These are phyloP conservation scores for Pipra filicauda DNA, from an alignment of 2,113 vertebrate species.

Conservation along the genomic window DNA sequence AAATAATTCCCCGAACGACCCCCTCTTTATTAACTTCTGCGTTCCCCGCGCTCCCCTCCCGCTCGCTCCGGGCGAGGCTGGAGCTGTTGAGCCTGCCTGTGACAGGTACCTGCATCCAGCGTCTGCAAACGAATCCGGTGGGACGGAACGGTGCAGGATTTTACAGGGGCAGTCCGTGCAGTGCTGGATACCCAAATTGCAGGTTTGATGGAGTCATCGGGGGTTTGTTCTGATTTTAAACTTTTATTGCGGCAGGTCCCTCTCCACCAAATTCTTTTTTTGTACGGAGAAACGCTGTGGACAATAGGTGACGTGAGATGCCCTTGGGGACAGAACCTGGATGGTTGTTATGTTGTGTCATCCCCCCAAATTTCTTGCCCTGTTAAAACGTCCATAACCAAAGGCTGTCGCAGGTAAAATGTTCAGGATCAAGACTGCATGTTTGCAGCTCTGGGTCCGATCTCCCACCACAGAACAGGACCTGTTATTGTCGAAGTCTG, in stretches of 20 bases:
- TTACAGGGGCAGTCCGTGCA: not conserved
- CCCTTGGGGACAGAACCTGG: not conserved
- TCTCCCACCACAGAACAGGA: not conserved
- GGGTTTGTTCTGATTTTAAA: not conserved
- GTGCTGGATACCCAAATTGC: not conserved
- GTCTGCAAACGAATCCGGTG: fast-evolving
- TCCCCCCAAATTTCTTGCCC: not conserved
- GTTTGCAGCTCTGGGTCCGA: not conserved
- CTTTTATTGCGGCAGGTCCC: not conserved
- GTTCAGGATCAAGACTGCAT: not conserved
- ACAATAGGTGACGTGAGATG: not conserved
- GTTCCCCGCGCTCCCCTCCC: fast-evolving
- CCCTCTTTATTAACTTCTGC: not conserved
- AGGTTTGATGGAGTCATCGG: fast-evolving
- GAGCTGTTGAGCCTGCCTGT: fast-evolving
- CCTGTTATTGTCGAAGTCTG: not conserved
- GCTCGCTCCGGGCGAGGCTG: not conserved
- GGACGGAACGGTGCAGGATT: not conserved
- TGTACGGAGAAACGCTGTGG: not conserved
- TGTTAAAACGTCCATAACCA: not conserved
- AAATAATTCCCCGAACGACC: fast-evolving
- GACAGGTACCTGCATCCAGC: not conserved
- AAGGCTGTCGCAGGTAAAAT: not conserved
- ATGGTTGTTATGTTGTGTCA: not conserved
- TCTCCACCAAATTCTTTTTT: not conserved